A percentile compares a stretch with the other conserved stretches of the same genome.
Evolutionary conservation across 2,888 invertebrate genomes (phyloP).

Genomic region (Drosophila anceps): DNA sequence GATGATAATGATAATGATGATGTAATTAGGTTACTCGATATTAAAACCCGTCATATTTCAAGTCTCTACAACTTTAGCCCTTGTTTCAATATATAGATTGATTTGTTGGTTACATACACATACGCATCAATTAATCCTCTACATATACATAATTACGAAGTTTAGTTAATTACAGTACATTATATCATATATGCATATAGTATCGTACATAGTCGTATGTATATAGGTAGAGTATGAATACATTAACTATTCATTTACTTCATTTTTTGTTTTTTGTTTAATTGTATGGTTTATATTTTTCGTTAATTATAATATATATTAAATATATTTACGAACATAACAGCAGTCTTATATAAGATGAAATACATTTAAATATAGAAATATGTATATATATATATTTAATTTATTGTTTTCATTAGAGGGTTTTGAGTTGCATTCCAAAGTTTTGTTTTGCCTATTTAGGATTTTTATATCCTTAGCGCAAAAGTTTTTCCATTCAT

Average conservation of each 20-base stretch:
- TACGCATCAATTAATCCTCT: slow-evolving; percentile 65
- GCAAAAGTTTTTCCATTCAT: slow-evolving; percentile 30
- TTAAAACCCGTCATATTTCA: slow-evolving; percentile 53
- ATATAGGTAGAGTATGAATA: slow-evolving; percentile 72
- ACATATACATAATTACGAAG: slow-evolving; percentile 66
- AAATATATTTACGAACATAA: slow-evolving; percentile 85
- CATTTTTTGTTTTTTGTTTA: slow-evolving; percentile 26
- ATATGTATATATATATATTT: slow-evolving; percentile 62
- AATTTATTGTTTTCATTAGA: slow-evolving; percentile 77
- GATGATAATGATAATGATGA: slow-evolving; percentile 55
- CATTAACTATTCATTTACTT: slow-evolving; percentile 60
- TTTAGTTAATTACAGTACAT: slow-evolving; percentile 75
- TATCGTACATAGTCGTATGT: slow-evolving; percentile 68
- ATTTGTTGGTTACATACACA: slow-evolving; percentile 54
- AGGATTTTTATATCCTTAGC: slow-evolving; percentile 30
- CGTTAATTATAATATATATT: slow-evolving; percentile 82
- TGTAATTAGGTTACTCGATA: slow-evolving; percentile 47
- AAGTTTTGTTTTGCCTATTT: slow-evolving; percentile 35
- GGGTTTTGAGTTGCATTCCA: slow-evolving; percentile 68
- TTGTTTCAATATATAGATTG: slow-evolving; percentile 52
- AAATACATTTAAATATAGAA: slow-evolving; percentile 78
- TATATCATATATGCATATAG: slow-evolving; percentile 49
- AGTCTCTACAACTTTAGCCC: slow-evolving; percentile 59
- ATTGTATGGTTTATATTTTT: slow-evolving; percentile 64
- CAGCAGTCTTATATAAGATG: slow-evolving; percentile 86